phyloP scores from a whole-genome alignment of 2,888 invertebrate species.

The Brenthis daphne region DNA sequence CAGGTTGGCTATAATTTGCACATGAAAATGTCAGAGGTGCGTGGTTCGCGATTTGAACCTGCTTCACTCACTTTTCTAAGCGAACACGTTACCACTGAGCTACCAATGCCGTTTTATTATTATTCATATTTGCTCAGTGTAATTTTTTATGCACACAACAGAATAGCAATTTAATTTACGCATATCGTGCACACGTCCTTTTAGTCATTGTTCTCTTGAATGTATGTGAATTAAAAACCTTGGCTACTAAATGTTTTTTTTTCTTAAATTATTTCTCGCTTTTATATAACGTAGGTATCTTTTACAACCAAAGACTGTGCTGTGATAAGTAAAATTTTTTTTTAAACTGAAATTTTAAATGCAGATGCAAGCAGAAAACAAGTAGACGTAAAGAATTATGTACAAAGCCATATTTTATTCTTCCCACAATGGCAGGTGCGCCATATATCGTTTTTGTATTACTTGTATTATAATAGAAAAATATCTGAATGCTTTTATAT shows the following conservation, averaged over 20 bases:
- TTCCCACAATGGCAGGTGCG: slow-evolving; percentile 3
- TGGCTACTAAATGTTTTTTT: not conserved
- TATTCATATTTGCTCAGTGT: not conserved
- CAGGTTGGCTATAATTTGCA: too few species aligned
- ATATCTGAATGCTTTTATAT: too few species aligned
- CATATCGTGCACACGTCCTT: not conserved
- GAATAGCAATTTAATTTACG: slow-evolving; percentile 8
- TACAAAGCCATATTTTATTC: slow-evolving; percentile 7
- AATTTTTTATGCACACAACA: not conserved
- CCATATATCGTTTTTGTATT: slow-evolving; percentile 2
- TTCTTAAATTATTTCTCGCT: not conserved
- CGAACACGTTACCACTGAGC: not conserved
- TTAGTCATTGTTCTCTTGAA: slow-evolving; percentile 2
- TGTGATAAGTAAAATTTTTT: too few species aligned
- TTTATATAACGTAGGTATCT: not conserved
- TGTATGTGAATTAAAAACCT: not conserved
- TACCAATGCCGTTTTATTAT: not conserved
- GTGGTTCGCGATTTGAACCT: too few species aligned
- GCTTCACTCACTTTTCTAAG: too few species aligned
- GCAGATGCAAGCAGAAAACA: not conserved
- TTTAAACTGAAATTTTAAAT: too few species aligned
- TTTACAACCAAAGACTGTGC: too few species aligned
- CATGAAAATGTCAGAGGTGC: too few species aligned
- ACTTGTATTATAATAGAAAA: slow-evolving; percentile 3
- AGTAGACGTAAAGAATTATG: not conserved